Evolutionary conservation across 2,888 invertebrate genomes (phyloP).

Genomic region (Dichetophora obliterata): DNA sequence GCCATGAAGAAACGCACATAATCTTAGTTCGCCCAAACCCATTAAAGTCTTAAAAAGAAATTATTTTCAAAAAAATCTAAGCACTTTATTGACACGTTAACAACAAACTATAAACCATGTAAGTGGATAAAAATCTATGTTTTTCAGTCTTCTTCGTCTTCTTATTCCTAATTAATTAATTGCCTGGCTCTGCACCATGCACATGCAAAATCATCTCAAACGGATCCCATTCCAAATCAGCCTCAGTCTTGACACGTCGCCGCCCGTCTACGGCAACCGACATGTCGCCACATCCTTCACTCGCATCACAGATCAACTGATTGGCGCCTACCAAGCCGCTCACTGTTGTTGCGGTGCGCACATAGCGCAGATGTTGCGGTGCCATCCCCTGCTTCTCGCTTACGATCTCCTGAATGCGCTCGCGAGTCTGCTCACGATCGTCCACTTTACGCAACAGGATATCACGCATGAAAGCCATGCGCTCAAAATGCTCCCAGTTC

Average conservation of each 20-base stretch:
- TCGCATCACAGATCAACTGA: constrained; percentile 9
- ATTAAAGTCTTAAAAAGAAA: no score
- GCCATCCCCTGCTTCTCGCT: constrained; percentile 64
- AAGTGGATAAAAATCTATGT: neutral
- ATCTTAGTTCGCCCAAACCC: no score
- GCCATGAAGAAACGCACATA: no score
- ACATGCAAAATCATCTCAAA: constrained; percentile 67
- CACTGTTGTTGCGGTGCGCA: neutral
- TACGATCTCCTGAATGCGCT: constrained; percentile 65
- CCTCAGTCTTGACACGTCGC: constrained; percentile 61
- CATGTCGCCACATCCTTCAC: constrained; percentile 36
- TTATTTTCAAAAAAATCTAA: no score
- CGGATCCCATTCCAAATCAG: constrained; percentile 65
- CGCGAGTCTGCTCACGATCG: constrained; percentile 65
- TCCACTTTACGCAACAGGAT: constrained; percentile 63
- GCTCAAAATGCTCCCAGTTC: constrained; percentile 66
- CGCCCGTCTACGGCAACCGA: constrained; percentile 39
- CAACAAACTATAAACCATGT: neutral
- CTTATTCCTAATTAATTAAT: constrained; percentile 47
- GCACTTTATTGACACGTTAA: neutral
- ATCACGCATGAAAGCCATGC: constrained; percentile 65
- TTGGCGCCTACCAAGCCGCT: constrained; percentile 25
- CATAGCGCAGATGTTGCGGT: constrained; percentile 46
- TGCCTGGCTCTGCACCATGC: constrained; percentile 61
- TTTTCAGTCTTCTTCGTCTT: constrained; percentile 12